Conservation (phyloP, 1,140 invertebrate genomes). For the Gyrodactylus bullatarudis region DNA sequence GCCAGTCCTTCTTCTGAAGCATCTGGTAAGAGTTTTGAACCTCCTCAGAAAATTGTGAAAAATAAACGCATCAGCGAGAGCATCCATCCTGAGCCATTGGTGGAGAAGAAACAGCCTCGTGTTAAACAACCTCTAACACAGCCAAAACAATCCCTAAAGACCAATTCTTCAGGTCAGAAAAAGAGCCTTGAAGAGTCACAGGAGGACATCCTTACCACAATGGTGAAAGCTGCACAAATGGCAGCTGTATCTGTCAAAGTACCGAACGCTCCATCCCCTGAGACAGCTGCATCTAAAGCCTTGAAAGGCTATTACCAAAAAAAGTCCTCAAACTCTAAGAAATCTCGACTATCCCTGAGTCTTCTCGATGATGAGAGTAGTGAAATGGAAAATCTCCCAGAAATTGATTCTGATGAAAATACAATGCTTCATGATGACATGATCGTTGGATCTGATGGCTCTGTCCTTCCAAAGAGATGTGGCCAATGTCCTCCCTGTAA, state of each 20-base stretch:
- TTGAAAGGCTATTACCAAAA: background rate
- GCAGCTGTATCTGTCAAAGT: background rate
- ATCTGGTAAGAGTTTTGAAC: background rate
- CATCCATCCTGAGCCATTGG: too few species aligned
- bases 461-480: background rate
- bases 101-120: background rate
- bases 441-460: background rate
- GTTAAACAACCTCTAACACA: background rate
- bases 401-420: background rate
- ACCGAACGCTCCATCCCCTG: background rate
- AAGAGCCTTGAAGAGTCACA: background rate
- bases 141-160: background rate
- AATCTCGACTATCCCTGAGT: background rate
- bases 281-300: background rate
- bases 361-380: background rate
- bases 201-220: background rate
- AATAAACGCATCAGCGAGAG: too few species aligned
- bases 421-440: background rate
- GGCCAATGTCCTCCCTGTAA: background rate
- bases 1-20: background rate
- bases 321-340: background rate
- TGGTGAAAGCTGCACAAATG: background rate
- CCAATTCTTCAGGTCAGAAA: background rate
- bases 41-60: too few species aligned
- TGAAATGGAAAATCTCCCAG: background rate